Evolutionary conservation across 2,113 vertebrate species (phyloP).

Genomic region (Lepus europaeus): DNA sequence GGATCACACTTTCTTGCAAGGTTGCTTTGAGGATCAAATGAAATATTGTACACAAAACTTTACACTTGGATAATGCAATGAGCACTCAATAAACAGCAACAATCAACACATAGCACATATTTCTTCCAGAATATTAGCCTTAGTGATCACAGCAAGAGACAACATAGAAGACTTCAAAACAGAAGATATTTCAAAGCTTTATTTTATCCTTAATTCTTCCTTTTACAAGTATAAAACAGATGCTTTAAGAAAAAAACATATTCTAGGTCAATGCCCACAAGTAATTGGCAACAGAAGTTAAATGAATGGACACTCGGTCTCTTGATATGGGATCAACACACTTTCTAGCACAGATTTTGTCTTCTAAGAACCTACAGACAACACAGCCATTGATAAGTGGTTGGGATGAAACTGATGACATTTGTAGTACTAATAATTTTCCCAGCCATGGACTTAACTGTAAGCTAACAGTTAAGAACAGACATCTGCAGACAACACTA

Average conservation of each 20-base stretch:
- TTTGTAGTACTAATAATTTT: neutral
- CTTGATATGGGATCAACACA: accelerated
- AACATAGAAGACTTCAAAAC: constrained; percentile 22
- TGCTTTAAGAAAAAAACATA: neutral
- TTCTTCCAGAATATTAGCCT: neutral
- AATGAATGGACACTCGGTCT: neutral
- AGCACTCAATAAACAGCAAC: neutral
- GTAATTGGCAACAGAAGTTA: neutral
- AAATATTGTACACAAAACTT: neutral
- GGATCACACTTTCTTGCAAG: neutral
- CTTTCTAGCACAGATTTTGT: neutral
- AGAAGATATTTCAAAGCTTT: neutral
- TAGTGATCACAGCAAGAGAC: neutral
- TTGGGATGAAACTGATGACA: neutral
- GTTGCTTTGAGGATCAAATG: neutral
- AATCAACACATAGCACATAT: neutral
- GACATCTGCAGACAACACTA: neutral
- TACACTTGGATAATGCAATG: neutral
- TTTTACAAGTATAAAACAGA: neutral
- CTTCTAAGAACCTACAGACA: neutral
- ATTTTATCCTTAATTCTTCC: neutral
- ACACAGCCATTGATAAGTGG: accelerated
- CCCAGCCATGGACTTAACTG: neutral
- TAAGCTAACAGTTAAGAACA: neutral
- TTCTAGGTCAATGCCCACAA: neutral